Conservation (phyloP, 2,888 invertebrate species). For the Callyntrura guangdongensis region DNA sequence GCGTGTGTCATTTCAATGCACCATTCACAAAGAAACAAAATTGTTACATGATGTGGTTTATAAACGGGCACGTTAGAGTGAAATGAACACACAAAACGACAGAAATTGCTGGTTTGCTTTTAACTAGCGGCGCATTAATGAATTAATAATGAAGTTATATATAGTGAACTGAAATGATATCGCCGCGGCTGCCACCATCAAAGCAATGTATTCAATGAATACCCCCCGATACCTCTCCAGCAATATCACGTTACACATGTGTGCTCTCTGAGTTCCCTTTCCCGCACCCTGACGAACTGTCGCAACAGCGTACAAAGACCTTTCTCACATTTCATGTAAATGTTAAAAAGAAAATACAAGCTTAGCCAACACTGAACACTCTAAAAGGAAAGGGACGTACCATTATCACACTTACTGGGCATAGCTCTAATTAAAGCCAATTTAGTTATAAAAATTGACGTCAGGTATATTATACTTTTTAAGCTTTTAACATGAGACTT, state of each 20-base stretch:
- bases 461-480: neutral
- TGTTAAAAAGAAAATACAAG: neutral
- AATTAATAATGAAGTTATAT: conserved; percentile 40
- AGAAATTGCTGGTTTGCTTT: conserved; percentile 35
- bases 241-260: conserved; percentile 30
- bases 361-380: neutral
- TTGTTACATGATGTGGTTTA: conserved; percentile 11
- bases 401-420: neutral
- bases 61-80: neutral
- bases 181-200: neutral
- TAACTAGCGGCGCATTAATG: conserved; percentile 43
- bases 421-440: too few species aligned
- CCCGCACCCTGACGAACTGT: neutral
- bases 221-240: neutral
- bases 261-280: neutral
- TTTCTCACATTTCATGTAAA: conserved; percentile 55
- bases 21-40: neutral
- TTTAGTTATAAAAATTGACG: neutral
- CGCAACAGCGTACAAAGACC: neutral
- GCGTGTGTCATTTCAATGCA: conserved; percentile 34
- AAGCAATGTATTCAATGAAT: neutral
- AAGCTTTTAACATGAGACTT: too few species aligned
- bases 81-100: neutral
- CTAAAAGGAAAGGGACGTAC: too few species aligned
- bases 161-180: conserved; percentile 36